Conservation (phyloP, 2,888 invertebrate genomes). For the Ennomos erosarius region DNA sequence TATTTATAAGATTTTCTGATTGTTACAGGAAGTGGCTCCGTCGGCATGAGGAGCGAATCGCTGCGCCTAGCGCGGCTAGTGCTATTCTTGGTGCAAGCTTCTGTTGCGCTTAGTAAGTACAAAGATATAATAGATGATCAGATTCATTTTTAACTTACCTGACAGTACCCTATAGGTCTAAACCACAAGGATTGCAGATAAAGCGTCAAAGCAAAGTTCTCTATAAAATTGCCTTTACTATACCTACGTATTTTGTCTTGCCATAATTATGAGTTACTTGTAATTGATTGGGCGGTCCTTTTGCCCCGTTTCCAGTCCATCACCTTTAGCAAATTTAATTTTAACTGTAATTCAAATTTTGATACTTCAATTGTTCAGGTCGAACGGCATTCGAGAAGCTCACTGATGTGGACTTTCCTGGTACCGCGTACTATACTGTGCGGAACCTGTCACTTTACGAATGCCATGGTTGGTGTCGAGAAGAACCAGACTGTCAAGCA, state of each 20-base stretch:
- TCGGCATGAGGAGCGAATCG: slow-evolving; percentile 73
- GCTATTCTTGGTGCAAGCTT: slow-evolving; percentile 71
- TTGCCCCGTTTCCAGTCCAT: too few species aligned
- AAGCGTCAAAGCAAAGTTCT: too few species aligned
- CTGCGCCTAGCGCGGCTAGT: slow-evolving; percentile 76
- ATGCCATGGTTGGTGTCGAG: slow-evolving; percentile 97
- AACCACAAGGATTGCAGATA: too few species aligned
- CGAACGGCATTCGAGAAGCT: slow-evolving; percentile 97
- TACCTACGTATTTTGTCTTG: too few species aligned
- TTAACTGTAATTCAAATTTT: too few species aligned
- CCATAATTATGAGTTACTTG: too few species aligned
- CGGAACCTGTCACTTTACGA: slow-evolving; percentile 96
- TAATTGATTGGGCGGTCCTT: too few species aligned
- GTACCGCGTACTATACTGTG: slow-evolving; percentile 96
- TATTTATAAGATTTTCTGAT: slow-evolving; percentile 28
- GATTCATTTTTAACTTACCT: slow-evolving; percentile 26
- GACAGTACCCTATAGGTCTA: too few species aligned
- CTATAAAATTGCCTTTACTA: too few species aligned
- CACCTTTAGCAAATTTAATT: too few species aligned
- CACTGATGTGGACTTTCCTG: slow-evolving; percentile 95
- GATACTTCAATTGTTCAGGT: slow-evolving; percentile 73
- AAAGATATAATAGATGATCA: too few species aligned
- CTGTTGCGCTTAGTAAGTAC: slow-evolving; percentile 70
- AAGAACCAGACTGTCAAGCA: slow-evolving; percentile 96
- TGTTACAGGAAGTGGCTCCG: slow-evolving; percentile 60